These are phyloP conservation scores for fruit fly (Drosophila melanogaster) DNA, from an alignment of 1,140 invertebrate species.

Conservation along the genomic window DNA sequence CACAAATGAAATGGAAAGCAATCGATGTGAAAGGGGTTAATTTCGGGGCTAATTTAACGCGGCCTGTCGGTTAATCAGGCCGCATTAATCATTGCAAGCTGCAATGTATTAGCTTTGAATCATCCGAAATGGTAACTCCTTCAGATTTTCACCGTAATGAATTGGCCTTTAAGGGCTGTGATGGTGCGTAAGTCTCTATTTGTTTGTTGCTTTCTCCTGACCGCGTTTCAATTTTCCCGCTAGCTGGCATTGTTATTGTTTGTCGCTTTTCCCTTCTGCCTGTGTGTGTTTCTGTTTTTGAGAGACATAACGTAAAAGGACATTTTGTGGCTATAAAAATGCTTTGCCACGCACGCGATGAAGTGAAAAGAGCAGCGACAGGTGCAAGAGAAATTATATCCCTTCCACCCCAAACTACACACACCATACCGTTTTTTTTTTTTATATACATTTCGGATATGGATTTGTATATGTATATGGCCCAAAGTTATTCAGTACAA, in stretches of 20 bases:
- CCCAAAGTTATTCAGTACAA: conserved; percentile 37
- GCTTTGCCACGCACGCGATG: conserved; percentile 72
- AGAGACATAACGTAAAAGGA: conserved; percentile 67
- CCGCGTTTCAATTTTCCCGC: conserved; percentile 24
- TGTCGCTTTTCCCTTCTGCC: conserved; percentile 22
- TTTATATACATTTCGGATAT: conserved; percentile 17
- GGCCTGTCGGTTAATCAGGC: not conserved
- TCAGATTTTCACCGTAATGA: conserved; percentile 3
- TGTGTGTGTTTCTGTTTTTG: conserved; percentile 6
- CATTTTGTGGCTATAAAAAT: conserved; percentile 78
- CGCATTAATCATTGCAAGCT: conserved; percentile 2
- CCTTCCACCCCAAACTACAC: conserved; percentile 6
- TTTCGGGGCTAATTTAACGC: conserved; percentile 1
- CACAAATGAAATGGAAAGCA: conserved; percentile 16
- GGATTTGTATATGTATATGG: conserved; percentile 18
- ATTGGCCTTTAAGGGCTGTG: not conserved
- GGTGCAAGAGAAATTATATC: conserved; percentile 54
- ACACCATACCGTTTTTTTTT: conserved; percentile 18
- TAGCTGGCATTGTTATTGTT: conserved; percentile 15
- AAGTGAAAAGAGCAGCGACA: conserved; percentile 62
- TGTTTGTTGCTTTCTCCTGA: conserved; percentile 7
- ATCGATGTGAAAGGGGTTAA: conserved; percentile 36
- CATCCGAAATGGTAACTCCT: not conserved
- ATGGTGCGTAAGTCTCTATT: conserved; percentile 5
- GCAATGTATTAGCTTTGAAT: not conserved